A percentile compares a stretch with the other conserved stretches of the same genome.
Evolutionary conservation across 1,140 invertebrate genomes (phyloP).

Genomic region (Ceratina australensis): DNA sequence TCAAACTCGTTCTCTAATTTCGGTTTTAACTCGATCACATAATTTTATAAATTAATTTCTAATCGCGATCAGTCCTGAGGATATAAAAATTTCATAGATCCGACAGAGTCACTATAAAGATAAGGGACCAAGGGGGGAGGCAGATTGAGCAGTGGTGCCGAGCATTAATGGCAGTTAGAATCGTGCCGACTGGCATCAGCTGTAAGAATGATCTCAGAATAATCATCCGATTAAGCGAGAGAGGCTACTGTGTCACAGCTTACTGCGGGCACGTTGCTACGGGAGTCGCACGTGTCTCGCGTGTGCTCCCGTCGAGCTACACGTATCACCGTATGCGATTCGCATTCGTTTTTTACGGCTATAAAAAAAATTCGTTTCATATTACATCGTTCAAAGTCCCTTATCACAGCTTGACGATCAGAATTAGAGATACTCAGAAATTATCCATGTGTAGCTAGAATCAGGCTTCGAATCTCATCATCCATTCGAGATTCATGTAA

Average conservation of each 20-base stretch:
- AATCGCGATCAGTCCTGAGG: too few species aligned
- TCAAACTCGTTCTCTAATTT: too few species aligned
- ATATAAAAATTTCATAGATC: too few species aligned
- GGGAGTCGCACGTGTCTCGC: slow-evolving; percentile 49
- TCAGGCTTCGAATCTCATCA: too few species aligned
- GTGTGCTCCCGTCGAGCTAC: slow-evolving; percentile 40
- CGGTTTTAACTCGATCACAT: too few species aligned
- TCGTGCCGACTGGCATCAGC: slow-evolving; percentile 55
- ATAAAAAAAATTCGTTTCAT: neutral
- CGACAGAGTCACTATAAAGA: too few species aligned
- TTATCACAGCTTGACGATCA: too few species aligned
- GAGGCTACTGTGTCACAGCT: slow-evolving; percentile 67
- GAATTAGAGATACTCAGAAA: too few species aligned
- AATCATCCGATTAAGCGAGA: slow-evolving; percentile 73
- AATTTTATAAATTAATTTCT: too few species aligned
- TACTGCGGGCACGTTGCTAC: slow-evolving; percentile 60
- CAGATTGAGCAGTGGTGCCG: slow-evolving; percentile 17
- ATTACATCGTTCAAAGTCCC: too few species aligned
- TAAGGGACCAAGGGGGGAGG: slow-evolving; percentile 22
- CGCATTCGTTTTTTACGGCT: neutral
- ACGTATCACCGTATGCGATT: neutral
- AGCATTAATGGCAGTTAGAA: slow-evolving; percentile 48
- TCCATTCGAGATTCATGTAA: too few species aligned
- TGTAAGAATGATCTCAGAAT: slow-evolving; percentile 73
- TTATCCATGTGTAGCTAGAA: too few species aligned